A percentile compares a stretch with the other conserved stretches of the same genome.
These are phyloP conservation scores for Enteromius thamalakanensis DNA, from an alignment of 2,797 vertebrate species.

Conservation along the genomic window DNA sequence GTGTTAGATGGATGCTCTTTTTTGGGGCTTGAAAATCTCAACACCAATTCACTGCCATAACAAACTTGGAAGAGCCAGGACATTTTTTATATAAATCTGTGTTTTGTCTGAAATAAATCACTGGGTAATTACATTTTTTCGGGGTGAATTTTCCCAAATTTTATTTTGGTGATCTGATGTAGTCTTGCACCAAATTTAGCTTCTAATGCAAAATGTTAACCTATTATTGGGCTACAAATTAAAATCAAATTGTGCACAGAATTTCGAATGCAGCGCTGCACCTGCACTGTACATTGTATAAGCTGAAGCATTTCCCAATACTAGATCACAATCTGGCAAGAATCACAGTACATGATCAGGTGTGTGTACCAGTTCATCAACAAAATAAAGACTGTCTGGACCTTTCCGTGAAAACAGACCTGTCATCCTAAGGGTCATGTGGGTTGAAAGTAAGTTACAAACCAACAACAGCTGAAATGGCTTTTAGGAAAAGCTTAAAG, in stretches of 20 bases:
- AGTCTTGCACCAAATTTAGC: background rate
- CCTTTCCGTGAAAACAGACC: background rate
- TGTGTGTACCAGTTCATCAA: background rate
- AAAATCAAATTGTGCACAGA: background rate
- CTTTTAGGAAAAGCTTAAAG: constrained; percentile 13
- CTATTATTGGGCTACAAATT: background rate
- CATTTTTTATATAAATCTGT: no score
- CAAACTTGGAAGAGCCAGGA: background rate
- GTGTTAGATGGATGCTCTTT: no score
- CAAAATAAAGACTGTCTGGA: background rate
- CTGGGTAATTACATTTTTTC: background rate
- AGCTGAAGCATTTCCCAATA: background rate
- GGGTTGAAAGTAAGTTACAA: background rate
- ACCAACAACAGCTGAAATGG: constrained; percentile 17
- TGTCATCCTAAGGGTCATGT: background rate
- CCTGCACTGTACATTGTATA: background rate
- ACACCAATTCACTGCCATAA: background rate
- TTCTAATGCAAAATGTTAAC: background rate
- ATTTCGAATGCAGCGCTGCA: background rate
- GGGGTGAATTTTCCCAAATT: background rate
- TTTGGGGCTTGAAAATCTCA: background rate
- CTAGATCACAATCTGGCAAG: background rate
- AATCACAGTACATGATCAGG: background rate
- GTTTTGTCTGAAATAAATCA: no score
- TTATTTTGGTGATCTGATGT: background rate